These are phyloP conservation scores for Epicauta chinensis DNA, from an alignment of 1,140 invertebrate species.

Conservation along the genomic window DNA sequence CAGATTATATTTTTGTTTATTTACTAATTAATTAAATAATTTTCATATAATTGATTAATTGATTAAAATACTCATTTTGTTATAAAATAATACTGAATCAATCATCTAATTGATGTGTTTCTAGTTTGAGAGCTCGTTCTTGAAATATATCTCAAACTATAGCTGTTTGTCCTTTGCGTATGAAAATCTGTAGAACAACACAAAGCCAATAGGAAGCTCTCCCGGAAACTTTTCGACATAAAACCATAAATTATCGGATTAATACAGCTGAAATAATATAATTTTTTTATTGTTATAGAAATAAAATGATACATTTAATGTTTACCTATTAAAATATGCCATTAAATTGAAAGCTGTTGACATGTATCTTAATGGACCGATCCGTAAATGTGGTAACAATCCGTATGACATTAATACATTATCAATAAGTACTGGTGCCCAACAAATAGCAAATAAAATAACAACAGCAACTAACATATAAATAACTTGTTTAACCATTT, in stretches of 20 bases:
- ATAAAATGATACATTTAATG: neutral
- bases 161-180: conserved; percentile 20
- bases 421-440: conserved; percentile 60
- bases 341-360: conserved; percentile 57
- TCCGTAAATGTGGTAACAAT: conserved; percentile 47
- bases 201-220: conserved; percentile 49
- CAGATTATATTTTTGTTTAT: too few relatives aligned
- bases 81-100: neutral
- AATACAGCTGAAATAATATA: conserved; percentile 58
- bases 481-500: conserved; percentile 51
- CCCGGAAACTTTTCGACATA: conserved; percentile 72
- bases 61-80: too few relatives aligned
- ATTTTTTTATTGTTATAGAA: neutral
- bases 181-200: conserved; percentile 26
- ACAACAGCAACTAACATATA: conserved; percentile 67
- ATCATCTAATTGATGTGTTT: conserved; percentile 24
- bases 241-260: conserved; percentile 77
- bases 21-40: conserved; percentile 2
- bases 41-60: too few relatives aligned
- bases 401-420: conserved; percentile 59
- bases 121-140: conserved; percentile 33
- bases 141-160: conserved; percentile 32
- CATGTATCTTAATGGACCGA: conserved; percentile 54
- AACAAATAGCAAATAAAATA: conserved; percentile 61
- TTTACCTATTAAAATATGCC: conserved; percentile 63